Base-by-base conservation (phyloP, 2,888 invertebrate species). In the Drosophila setosimentum region DNA sequence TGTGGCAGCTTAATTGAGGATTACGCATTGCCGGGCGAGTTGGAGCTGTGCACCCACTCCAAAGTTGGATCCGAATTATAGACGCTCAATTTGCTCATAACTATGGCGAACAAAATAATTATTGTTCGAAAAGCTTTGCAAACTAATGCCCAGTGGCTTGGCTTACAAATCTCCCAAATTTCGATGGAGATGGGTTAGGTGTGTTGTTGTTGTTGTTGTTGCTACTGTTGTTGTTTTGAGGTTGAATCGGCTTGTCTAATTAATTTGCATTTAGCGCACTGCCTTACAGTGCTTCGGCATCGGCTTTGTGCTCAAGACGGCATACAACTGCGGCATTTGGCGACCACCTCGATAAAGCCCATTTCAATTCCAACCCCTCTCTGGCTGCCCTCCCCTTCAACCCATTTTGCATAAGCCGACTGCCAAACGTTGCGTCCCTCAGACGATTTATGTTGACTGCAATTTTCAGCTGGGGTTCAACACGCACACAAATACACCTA, bases 211-310 rank as follows among this genome's bases (percentile, higher is more conserved):
- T 35, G 27, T 24, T 53, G 30, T 30, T 51, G 10, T 10, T 40
- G 54, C 3, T 69, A 35, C 42, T 60, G 54, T 33, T 55, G 35
- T 48, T 68, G 49, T 42, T 55, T 58, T 64, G 63, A 65, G 63
- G 60, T 63, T 70, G 70, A 66, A 50, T 74, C 63, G 60, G 59
- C 69, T 78, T 73, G 69, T 76, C 78, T 83, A 83, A 82, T 82
- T 83, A 83, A 83, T 82, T 83, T 83, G 76, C 76, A 83, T 78
- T 83, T 80, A 78, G 73, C 67, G 63, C 68, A 73, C 71, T 63
- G 71, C 61, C 60, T 77, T 35, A 66, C 63, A 72, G 57, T 60
- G 62, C 67, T 65, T 59, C 59, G 54, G 62, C 53, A 66, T 50
- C 50, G 68, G 67, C 68, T 77, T 77, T 40, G 35, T 50, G 73